Evolutionary conservation across 2,797 vertebrate genomes (phyloP).

Genomic region (Sebastes wilsoni): DNA sequence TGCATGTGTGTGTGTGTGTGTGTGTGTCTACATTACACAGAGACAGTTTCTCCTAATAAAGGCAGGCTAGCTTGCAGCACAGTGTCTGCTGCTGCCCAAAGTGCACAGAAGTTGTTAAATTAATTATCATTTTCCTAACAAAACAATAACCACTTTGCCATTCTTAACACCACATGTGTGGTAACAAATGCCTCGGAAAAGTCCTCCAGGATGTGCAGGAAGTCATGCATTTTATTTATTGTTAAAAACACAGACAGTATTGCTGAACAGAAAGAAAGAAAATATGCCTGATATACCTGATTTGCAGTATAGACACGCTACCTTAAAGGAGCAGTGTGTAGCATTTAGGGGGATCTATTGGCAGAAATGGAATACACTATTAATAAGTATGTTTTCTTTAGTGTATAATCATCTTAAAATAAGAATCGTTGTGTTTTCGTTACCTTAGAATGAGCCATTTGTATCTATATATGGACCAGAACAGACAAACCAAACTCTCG

Average conservation of each 20-base stretch:
- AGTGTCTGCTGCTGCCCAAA: background rate
- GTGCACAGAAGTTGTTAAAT: background rate
- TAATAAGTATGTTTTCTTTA: too few species aligned
- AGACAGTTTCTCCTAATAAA: constrained; percentile 46
- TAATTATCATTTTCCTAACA: background rate
- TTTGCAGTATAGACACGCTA: background rate
- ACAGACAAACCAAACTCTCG: too few species aligned
- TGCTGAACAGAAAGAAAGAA: background rate
- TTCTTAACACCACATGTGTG: background rate
- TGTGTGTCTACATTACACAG: constrained; percentile 6
- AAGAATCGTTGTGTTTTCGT: too few species aligned
- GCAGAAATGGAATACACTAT: too few species aligned
- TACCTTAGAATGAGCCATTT: too few species aligned
- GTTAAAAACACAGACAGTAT: background rate
- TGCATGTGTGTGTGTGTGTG: background rate
- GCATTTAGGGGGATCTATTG: too few species aligned
- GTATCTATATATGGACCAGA: too few species aligned
- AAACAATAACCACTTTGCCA: background rate
- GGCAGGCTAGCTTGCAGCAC: background rate
- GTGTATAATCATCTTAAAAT: too few species aligned
- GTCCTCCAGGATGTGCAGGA: background rate
- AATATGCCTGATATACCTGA: background rate
- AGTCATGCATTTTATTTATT: background rate
- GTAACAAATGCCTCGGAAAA: background rate
- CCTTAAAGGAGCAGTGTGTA: too few species aligned